Evolutionary conservation across 2,888 invertebrate genomes (phyloP).

Genomic region (Brachyopa scutellaris): DNA sequence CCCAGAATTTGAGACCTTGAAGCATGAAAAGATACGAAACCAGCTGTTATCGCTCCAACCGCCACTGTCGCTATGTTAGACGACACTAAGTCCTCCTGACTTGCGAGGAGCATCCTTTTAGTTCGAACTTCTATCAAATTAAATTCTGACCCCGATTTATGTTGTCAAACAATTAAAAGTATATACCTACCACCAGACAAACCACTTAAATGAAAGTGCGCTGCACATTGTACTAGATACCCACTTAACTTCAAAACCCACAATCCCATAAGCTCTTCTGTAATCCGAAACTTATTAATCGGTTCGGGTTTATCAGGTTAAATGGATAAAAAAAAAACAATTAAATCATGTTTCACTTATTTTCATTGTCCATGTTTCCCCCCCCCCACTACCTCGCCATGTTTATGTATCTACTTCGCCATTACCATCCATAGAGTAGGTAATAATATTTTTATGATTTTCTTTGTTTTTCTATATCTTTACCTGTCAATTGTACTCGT

Average conservation of each 20-base stretch:
- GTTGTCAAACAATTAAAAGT: too few species aligned
- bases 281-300: slow-evolving; percentile 27
- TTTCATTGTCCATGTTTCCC: not conserved
- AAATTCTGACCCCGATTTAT: too few species aligned
- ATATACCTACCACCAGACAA: too few species aligned
- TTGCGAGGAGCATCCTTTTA: too few species aligned
- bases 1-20: too few species aligned
- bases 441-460: slow-evolving; percentile 23
- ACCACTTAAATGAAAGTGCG: slow-evolving; percentile 15
- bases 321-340: slow-evolving; percentile 13
- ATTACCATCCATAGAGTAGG: slow-evolving; percentile 9
- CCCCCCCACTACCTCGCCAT: not conserved
- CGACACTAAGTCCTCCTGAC: too few species aligned
- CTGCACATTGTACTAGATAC: slow-evolving; percentile 12
- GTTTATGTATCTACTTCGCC: not conserved
- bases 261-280: slow-evolving; percentile 9
- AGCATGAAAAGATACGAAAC: too few species aligned
- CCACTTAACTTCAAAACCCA: not conserved
- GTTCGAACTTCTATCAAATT: too few species aligned
- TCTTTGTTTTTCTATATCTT: slow-evolving; percentile 25
- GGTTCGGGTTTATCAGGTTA: slow-evolving; percentile 17
- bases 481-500: slow-evolving; percentile 15
- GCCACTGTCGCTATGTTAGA: too few species aligned
- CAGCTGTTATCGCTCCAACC: too few species aligned
- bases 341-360: slow-evolving; percentile 27